Evolutionary conservation across 2,797 vertebrate species (phyloP).

Genomic region (Etheostoma perlongum): DNA sequence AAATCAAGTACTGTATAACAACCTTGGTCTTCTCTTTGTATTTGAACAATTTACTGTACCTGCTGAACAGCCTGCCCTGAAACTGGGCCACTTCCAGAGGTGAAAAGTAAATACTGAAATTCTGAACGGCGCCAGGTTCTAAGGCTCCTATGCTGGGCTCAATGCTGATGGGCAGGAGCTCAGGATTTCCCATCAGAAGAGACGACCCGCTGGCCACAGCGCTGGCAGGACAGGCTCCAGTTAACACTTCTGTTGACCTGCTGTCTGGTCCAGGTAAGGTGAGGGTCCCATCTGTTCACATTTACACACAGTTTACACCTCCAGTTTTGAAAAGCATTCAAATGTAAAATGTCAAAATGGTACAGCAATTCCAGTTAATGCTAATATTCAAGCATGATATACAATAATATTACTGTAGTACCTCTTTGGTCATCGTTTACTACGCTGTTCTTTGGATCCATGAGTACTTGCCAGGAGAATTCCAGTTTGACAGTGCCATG

Average conservation of each 20-base stretch:
- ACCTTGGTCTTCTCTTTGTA: too few relatives aligned
- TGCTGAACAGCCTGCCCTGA: conserved; percentile 88
- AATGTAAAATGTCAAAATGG: not conserved
- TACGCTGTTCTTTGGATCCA: conserved; percentile 62
- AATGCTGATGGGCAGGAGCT: conserved; percentile 77
- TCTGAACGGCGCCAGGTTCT: conserved; percentile 75
- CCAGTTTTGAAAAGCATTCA: not conserved
- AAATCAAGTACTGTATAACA: too few relatives aligned
- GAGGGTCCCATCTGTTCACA: conserved; percentile 41
- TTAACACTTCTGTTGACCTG: not conserved
- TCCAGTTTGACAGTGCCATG: conserved; percentile 85
- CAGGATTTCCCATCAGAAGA: conserved; percentile 28
- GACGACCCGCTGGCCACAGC: conserved; percentile 63
- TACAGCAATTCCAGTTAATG: not conserved
- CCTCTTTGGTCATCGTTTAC: conserved; percentile 63
- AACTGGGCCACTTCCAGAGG: conserved; percentile 85
- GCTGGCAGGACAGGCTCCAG: conserved; percentile 47
- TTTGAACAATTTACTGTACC: conserved; percentile 75
- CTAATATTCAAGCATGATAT: not conserved
- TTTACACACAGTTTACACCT: not conserved
- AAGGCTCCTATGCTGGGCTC: conserved; percentile 86
- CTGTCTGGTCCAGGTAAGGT: conserved; percentile 49
- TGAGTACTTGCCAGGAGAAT: conserved; percentile 84
- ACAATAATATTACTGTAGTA: conserved; percentile 37
- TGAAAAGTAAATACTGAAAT: conserved; percentile 86